Conservation (phyloP, 2,113 vertebrate genomes). For the Coryphaenoides rupestris region DNA sequence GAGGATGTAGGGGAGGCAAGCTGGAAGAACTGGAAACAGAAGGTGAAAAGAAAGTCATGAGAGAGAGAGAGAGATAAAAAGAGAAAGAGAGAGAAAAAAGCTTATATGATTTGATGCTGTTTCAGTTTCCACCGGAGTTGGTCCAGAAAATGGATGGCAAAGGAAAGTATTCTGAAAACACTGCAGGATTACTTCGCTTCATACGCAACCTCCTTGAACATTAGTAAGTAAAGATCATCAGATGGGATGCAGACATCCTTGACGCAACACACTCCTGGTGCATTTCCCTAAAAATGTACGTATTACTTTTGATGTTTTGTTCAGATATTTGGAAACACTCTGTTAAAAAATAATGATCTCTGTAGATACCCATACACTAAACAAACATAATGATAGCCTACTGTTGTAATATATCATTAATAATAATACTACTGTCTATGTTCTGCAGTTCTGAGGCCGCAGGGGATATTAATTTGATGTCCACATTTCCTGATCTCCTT, state of each 20-base stretch:
- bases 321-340: too few species aligned
- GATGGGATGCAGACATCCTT: neutral
- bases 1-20: constrained; percentile 20
- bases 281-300: too few species aligned
- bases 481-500: constrained; percentile 53
- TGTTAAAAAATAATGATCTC: too few species aligned
- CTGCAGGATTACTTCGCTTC: constrained; percentile 49
- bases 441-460: constrained; percentile 31
- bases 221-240: constrained; percentile 40
- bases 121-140: constrained; percentile 42
- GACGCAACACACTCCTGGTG: too few species aligned
- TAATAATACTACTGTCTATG: neutral
- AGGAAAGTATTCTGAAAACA: constrained; percentile 48
- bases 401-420: too few species aligned
- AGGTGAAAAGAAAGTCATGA: constrained; percentile 33
- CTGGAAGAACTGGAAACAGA: constrained; percentile 54
- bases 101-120: neutral
- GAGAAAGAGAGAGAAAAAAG: too few species aligned
- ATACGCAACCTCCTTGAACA: constrained; percentile 50
- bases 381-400: too few species aligned
- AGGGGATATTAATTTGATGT: constrained; percentile 18
- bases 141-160: constrained; percentile 34
- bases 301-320: too few species aligned
- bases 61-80: too few species aligned
- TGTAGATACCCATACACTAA: too few species aligned